Percentiles rank a stretch among this genome's conserved stretches.
phyloP scores from a whole-genome alignment of 2,888 invertebrate genomes.

The Eumerus sabulonum region DNA sequence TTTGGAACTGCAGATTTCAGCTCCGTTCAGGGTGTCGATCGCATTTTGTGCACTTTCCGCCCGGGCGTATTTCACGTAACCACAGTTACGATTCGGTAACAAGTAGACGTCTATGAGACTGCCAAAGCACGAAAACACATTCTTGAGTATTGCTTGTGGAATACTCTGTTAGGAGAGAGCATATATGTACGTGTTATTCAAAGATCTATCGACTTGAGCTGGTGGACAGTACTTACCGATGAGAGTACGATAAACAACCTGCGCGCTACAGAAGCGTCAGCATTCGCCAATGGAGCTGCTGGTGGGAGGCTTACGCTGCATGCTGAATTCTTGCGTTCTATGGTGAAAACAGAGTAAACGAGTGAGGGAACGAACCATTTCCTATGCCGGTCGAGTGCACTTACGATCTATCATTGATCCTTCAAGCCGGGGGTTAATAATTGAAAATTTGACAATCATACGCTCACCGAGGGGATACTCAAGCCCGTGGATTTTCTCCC shows the following conservation, averaged over 20 bases:
- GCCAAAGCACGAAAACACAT: conserved; percentile 94
- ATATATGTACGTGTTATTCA: neutral
- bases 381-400: conserved; percentile 4
- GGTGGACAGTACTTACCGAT: conserved; percentile 71
- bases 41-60: conserved; percentile 83
- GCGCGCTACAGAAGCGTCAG: conserved; percentile 84
- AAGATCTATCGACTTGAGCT: neutral
- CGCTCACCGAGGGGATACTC: conserved; percentile 94
- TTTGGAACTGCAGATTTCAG: conserved; percentile 91
- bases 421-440: conserved; percentile 76
- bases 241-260: conserved; percentile 83
- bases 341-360: too few species aligned
- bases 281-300: conserved; percentile 82
- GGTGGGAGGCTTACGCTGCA: conserved; percentile 87
- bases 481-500: conserved; percentile 92
- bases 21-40: conserved; percentile 85
- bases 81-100: conserved; percentile 93
- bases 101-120: conserved; percentile 94
- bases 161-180: conserved; percentile 79
- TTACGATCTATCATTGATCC: conserved; percentile 77
- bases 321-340: conserved; percentile 77
- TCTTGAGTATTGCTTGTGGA: conserved; percentile 89
- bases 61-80: conserved; percentile 92
- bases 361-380: too few species aligned
- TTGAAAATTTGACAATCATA: conserved; percentile 81